Percentiles rank a stretch among this genome's conserved stretches.
These are phyloP conservation scores for Galleria mellonella DNA, from an alignment of 1,140 invertebrate species.

Conservation along the genomic window DNA sequence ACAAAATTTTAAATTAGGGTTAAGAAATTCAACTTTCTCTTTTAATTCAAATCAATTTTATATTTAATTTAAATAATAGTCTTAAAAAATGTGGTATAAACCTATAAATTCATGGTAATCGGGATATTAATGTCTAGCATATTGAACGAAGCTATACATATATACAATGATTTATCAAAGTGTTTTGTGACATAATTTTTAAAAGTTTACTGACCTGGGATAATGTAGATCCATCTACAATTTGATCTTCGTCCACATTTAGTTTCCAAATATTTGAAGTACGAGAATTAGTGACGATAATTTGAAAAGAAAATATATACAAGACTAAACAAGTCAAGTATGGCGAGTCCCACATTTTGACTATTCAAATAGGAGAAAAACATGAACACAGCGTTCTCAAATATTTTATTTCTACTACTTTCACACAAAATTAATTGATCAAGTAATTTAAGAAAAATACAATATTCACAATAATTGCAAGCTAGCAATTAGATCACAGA, in stretches of 20 bases:
- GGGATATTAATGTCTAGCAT: slow-evolving; percentile 13
- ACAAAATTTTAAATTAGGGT: slow-evolving; percentile 15
- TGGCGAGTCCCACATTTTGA: slow-evolving; percentile 67
- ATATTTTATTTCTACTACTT: slow-evolving; percentile 20
- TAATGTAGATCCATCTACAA: slow-evolving; percentile 76
- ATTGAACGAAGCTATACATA: slow-evolving; percentile 18
- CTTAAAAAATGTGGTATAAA: slow-evolving; percentile 9
- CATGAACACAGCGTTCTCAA: slow-evolving; percentile 43
- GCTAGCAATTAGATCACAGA: too few relatives aligned
- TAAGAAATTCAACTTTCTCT: too few relatives aligned
- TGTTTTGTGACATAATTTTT: slow-evolving; percentile 8
- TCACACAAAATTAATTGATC: slow-evolving; percentile 7
- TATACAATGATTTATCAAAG: slow-evolving; percentile 50
- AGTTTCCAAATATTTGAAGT: slow-evolving; percentile 85
- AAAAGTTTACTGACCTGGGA: slow-evolving; percentile 56
- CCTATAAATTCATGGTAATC: slow-evolving; percentile 36
- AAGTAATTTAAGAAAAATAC: too few relatives aligned
- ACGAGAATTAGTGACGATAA: slow-evolving; percentile 81
- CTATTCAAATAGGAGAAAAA: slow-evolving; percentile 35
- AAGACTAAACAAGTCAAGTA: slow-evolving; percentile 72
- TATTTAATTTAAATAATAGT: too few relatives aligned
- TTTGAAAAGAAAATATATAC: slow-evolving; percentile 78
- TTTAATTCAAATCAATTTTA: too few relatives aligned
- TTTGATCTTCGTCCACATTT: slow-evolving; percentile 80
- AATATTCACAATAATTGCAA: too few relatives aligned